These are phyloP conservation scores for Chinchilla lanigera DNA, from an alignment of 2,113 vertebrate species.

Conservation along the genomic window DNA sequence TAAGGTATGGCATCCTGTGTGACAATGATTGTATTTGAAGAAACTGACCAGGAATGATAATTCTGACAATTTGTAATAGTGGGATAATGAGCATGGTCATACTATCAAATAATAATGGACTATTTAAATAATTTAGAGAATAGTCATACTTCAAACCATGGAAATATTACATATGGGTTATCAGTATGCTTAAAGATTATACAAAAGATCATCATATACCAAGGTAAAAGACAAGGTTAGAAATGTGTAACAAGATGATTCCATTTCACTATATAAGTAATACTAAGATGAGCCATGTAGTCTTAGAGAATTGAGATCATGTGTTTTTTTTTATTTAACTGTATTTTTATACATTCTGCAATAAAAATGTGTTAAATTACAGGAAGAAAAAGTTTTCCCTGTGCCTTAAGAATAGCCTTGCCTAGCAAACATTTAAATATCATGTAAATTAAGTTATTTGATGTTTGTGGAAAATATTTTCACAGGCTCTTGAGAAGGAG, in stretches of 20 bases:
- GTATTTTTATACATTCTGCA: not conserved
- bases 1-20: not conserved
- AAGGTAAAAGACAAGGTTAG: not conserved
- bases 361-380: not conserved
- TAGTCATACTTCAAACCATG: not conserved
- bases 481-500: not conserved
- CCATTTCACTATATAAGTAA: not conserved
- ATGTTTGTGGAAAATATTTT: not conserved
- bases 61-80: not conserved
- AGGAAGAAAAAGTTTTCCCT: not conserved
- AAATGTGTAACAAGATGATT: not conserved
- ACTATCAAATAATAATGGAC: not conserved
- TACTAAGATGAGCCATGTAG: not conserved
- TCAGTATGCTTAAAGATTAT: not conserved
- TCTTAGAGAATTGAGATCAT: not conserved
- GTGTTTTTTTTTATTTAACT: not conserved
- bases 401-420: not conserved
- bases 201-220: not conserved
- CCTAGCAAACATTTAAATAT: not conserved
- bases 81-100: not conserved
- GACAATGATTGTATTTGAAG: not conserved
- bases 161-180: not conserved
- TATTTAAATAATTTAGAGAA: not conserved
- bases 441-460: not conserved
- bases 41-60: conserved; percentile 8